phyloP scores from a whole-genome alignment of 2,888 invertebrate genomes.

The Fabriciana adippe region DNA sequence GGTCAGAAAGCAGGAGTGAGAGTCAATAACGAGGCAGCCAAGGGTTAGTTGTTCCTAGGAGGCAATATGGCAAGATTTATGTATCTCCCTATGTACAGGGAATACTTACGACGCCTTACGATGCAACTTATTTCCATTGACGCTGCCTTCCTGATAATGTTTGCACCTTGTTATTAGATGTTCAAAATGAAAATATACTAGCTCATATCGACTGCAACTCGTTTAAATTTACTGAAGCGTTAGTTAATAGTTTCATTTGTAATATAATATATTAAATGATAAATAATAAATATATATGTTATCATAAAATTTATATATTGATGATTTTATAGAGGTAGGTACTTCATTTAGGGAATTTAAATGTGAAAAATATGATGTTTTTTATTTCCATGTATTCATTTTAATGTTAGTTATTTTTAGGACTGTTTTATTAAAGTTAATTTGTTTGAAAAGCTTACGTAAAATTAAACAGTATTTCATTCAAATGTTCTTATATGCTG shows the following conservation, averaged over 20 bases:
- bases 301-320: too few species aligned
- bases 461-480: too few species aligned
- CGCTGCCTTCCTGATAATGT: slow-evolving; percentile 46
- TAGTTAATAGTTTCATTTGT: not conserved
- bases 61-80: slow-evolving; percentile 81
- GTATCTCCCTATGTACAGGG: slow-evolving; percentile 62
- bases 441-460: too few species aligned
- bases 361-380: too few species aligned
- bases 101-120: slow-evolving; percentile 66
- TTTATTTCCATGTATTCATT: too few species aligned
- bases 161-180: slow-evolving; percentile 33
- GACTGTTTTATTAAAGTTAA: too few species aligned
- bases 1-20: slow-evolving; percentile 71
- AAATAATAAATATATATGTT: not conserved
- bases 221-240: not conserved
- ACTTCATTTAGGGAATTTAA: too few species aligned
- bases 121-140: slow-evolving; percentile 68
- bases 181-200: slow-evolving; percentile 24
- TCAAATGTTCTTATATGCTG: too few species aligned
- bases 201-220: slow-evolving; percentile 5
- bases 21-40: slow-evolving; percentile 82
- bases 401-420: too few species aligned
- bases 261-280: not conserved
- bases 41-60: slow-evolving; percentile 81
- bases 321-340: too few species aligned